These are phyloP conservation scores for Drosophila ezoana DNA, from an alignment of 2,888 invertebrate genomes.

Conservation along the genomic window DNA sequence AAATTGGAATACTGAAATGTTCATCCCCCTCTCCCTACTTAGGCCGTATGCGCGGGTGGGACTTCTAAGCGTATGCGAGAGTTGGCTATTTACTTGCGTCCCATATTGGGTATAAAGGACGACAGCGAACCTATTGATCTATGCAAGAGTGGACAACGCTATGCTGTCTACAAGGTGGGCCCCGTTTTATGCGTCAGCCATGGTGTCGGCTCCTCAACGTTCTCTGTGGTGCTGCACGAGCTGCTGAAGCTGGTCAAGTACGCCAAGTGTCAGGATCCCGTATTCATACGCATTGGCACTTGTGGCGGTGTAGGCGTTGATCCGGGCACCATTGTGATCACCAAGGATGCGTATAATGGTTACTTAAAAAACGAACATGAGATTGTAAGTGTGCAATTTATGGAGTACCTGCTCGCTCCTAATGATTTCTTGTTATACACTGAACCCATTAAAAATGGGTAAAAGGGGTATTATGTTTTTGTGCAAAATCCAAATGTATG, in stretches of 20 bases:
- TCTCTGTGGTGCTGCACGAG: slow-evolving; percentile 98
- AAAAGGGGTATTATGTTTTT: too few species aligned
- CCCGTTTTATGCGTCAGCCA: slow-evolving; percentile 87
- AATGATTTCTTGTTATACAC: neutral
- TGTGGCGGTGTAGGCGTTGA: slow-evolving; percentile 95
- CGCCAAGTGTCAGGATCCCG: slow-evolving; percentile 93
- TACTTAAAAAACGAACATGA: slow-evolving; percentile 92
- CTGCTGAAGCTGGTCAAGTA: slow-evolving; percentile 96
- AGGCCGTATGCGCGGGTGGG: slow-evolving; percentile 98
- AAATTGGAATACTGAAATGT: neutral
- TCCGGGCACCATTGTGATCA: slow-evolving; percentile 96
- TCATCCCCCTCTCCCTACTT: slow-evolving; percentile 29
- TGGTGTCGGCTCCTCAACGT: slow-evolving; percentile 98
- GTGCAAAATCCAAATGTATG: too few species aligned
- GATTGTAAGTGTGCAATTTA: slow-evolving; percentile 87
- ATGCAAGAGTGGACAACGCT: slow-evolving; percentile 93
- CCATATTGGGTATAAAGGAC: slow-evolving; percentile 92
- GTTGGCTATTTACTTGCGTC: slow-evolving; percentile 94
- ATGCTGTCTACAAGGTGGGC: slow-evolving; percentile 95
- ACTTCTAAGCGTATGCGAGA: slow-evolving; percentile 95
- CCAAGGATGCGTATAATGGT: slow-evolving; percentile 95
- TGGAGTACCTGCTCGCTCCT: neutral
- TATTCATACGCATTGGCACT: slow-evolving; percentile 96
- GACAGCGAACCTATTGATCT: slow-evolving; percentile 93
- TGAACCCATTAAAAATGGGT: too few species aligned